phyloP scores from a whole-genome alignment of 2,113 vertebrate species.

The Ivindomyrus marchei region DNA sequence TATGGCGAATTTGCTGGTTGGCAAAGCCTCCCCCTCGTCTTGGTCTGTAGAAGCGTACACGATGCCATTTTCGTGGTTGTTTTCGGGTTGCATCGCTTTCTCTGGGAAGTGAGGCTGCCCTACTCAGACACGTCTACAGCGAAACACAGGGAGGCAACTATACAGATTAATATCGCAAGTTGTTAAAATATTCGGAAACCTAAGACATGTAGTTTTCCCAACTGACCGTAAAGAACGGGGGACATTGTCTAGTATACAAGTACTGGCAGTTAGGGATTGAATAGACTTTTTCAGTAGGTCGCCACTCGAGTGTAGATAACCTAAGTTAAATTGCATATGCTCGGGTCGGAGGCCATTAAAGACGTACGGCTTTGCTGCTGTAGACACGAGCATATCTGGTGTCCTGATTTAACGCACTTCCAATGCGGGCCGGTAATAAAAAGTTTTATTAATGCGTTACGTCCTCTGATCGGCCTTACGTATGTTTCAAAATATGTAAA shows the following conservation, averaged over 20 bases:
- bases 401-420: background rate
- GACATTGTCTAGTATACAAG: constrained; percentile 29
- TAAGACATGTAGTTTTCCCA: background rate
- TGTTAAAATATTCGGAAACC: background rate
- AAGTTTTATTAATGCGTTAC: background rate
- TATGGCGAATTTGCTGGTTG: background rate
- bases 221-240: constrained; percentile 16
- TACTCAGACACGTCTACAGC: background rate
- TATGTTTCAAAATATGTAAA: background rate
- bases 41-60: background rate
- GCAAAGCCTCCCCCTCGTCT: background rate
- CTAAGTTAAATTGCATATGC: constrained; percentile 30
- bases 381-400: background rate
- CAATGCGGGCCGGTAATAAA: background rate
- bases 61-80: background rate
- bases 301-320: constrained; percentile 8
- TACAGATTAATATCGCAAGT: background rate
- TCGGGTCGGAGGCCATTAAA: constrained; percentile 16
- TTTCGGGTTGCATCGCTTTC: background rate
- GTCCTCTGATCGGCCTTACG: background rate
- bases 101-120: background rate
- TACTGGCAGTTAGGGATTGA: constrained; percentile 12
- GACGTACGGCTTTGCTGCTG: constrained; percentile 3
- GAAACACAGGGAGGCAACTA: background rate
- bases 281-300: constrained; percentile 23